These are phyloP conservation scores for Enteromius thamalakanensis DNA, from an alignment of 2,797 vertebrate genomes.

Conservation along the genomic window DNA sequence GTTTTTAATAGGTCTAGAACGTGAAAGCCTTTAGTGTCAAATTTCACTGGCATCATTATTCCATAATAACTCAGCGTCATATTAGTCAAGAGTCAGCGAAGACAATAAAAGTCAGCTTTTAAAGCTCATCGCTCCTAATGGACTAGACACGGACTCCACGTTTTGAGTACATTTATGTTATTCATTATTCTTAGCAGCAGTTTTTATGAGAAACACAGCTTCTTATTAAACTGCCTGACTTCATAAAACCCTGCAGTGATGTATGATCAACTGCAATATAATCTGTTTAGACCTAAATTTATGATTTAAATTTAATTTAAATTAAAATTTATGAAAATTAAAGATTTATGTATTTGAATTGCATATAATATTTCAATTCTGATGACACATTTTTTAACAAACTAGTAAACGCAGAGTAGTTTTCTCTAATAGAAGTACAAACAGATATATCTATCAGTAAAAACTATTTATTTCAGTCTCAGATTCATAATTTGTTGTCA, in stretches of 20 bases:
- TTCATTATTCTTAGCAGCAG: conserved; percentile 5
- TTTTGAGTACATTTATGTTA: conserved; percentile 53
- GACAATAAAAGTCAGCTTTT: conserved; percentile 59
- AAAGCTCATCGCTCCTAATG: conserved; percentile 62
- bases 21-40: conserved; percentile 63
- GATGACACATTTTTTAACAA: not conserved
- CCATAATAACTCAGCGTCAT: conserved; percentile 62
- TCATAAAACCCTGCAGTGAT: conserved; percentile 1
- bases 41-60: conserved; percentile 64
- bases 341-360: not conserved
- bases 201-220: conserved; percentile 10
- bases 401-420: not conserved
- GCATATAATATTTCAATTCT: not conserved
- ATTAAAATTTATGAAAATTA: not conserved
- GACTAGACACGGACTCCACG: conserved; percentile 64
- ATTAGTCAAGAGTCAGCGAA: conserved; percentile 42
- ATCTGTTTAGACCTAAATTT: not conserved
- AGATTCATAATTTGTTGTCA: not conserved
- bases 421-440: not conserved
- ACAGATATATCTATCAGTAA: not conserved
- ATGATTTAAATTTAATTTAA: too few relatives aligned
- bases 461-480: not conserved
- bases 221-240: conserved; percentile 6
- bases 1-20: conserved; percentile 54
- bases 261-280: not conserved